Evolutionary conservation across 2,113 vertebrate species (phyloP), one percentile per base, ranked within the genome.

Genomic region (Podocnemis expansa): DNA sequence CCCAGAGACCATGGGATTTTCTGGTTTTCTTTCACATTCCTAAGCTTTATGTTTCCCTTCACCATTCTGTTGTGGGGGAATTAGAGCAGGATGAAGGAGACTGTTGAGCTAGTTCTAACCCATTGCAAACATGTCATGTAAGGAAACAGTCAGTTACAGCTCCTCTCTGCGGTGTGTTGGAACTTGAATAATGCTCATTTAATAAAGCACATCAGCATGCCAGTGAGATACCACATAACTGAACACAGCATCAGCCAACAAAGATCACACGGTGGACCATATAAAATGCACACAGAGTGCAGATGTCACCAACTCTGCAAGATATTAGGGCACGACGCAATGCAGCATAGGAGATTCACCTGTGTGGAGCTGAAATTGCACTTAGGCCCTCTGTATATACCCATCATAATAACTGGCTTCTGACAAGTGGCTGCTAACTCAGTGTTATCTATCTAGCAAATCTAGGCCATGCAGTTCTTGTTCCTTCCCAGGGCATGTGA

Each of bases 161-260:
- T 49, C 43, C 25, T 75, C 17, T 92, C 29, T 8, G 14, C 2
- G 0, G n/a, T 2, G 49, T 49, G 67, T 5, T 60, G 43, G 27
- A 83, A 81, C 25, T 75, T 51, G 88, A 51, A 84, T 47, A 89
- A 80, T 25, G 0, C 82, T 73, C 73, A 85, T 91, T 92, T 78
- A 92, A 83, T 90, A 84, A 91, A 91, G 10, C 3, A 79, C 1
- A 55, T 87, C 31, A 67, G 2, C 67, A 52, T 55, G n/a, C 88
- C 1, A 2, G 8, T 8, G n/a, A 89, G 47, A 43, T 11, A 45
- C 24, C 29, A 38, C 5, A 2, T 52, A 76, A 60, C 2, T 2
- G 79, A 94, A 3, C 52, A 45, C 29, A 82, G 8, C 21, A 70
- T 2, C 21, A 80, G 3, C 4, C 11, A 88, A 67, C 12, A 29